Conservation (phyloP, 2,797 vertebrate species). For the Bradypodion pumilum region DNA sequence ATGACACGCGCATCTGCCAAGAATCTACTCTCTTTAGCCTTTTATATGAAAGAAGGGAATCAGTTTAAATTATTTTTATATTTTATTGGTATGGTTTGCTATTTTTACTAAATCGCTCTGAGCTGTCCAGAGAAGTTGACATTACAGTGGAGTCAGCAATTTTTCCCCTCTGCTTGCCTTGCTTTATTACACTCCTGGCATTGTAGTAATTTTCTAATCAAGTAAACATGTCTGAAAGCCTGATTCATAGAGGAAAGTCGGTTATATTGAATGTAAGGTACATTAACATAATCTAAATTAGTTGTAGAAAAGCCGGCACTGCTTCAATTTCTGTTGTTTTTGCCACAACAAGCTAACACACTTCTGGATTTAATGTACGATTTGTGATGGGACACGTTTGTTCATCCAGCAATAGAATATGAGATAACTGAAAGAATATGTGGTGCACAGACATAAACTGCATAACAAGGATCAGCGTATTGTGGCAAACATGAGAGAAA, state of each 20-base stretch:
- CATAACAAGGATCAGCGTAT: neutral
- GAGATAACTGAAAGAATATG: constrained; percentile 1
- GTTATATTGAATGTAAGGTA: constrained; percentile 22
- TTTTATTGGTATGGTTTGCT: constrained; percentile 66
- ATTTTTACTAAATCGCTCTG: constrained; percentile 61
- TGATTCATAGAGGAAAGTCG: constrained; percentile 46
- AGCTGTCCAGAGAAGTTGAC: constrained; percentile 61
- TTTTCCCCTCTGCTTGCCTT: constrained; percentile 62
- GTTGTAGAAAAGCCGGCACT: constrained; percentile 41
- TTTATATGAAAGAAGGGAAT: constrained; percentile 66
- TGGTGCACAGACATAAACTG: neutral
- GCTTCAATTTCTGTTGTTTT: constrained; percentile 34
- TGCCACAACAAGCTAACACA: neutral
- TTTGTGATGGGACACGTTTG: too few relatives aligned
- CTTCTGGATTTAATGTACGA: neutral
- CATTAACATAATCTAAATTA: constrained; percentile 30
- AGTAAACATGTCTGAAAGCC: constrained; percentile 66
- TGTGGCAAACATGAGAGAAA: neutral
- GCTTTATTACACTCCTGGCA: constrained; percentile 66
- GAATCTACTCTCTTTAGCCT: constrained; percentile 56
- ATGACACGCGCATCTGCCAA: constrained; percentile 58
- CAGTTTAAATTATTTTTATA: constrained; percentile 67
- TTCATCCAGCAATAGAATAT: neutral
- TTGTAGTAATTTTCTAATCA: constrained; percentile 68
- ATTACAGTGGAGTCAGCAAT: constrained; percentile 69